Evolutionary conservation across 2,888 invertebrate genomes (phyloP).

Genomic region (Agrotis clavis): DNA sequence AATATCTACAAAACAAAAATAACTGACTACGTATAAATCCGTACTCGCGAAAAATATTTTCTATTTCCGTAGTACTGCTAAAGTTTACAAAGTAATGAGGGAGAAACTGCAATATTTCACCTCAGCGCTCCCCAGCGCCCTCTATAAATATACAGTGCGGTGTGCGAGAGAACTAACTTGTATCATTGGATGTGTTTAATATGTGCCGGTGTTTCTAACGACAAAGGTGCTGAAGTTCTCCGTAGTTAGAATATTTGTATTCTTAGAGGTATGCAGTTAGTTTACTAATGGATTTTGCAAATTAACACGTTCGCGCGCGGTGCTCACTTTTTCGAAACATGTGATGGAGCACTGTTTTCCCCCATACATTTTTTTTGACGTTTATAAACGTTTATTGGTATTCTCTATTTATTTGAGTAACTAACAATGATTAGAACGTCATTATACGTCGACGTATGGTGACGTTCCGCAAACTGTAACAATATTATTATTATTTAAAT

Average conservation of each 20-base stretch:
- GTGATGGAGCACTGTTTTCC: too few relatives aligned
- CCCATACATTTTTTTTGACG: too few relatives aligned
- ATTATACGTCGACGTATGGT: too few relatives aligned
- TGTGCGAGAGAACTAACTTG: constrained; percentile 22
- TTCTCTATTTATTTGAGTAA: too few relatives aligned
- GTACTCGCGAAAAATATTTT: constrained; percentile 17
- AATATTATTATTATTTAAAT: too few relatives aligned
- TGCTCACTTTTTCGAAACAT: too few relatives aligned
- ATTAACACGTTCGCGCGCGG: too few relatives aligned
- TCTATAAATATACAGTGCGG: constrained; percentile 28
- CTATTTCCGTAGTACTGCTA: background rate
- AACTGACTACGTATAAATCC: background rate
- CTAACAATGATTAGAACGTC: too few relatives aligned
- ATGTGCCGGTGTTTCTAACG: constrained; percentile 10
- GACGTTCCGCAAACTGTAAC: too few relatives aligned
- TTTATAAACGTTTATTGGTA: too few relatives aligned
- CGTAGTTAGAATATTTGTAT: background rate
- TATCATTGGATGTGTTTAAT: constrained; percentile 7
- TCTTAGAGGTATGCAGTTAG: background rate
- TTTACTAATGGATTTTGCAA: background rate
- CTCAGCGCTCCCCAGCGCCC: constrained; percentile 41
- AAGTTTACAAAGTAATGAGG: constrained; percentile 21
- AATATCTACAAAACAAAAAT: background rate
- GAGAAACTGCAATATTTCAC: constrained; percentile 25
- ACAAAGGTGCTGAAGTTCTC: background rate